A percentile compares a stretch with the other conserved stretches of the same genome.
These are phyloP conservation scores for Lutjanus argentimaculatus DNA, from an alignment of 2,797 vertebrate species.

Conservation along the genomic window DNA sequence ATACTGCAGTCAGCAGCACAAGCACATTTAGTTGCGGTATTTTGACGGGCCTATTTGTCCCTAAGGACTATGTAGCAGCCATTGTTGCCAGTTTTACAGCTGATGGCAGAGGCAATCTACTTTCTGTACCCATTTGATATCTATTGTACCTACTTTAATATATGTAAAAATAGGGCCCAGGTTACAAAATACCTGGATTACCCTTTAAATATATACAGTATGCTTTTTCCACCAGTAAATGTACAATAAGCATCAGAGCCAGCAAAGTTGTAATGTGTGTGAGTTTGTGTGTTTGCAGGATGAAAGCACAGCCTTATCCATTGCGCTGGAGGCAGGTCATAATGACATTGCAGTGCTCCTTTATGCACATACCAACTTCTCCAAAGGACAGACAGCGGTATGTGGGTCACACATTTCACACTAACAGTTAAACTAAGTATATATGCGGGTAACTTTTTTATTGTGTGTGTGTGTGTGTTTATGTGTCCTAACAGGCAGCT, in stretches of 20 bases:
- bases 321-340: conserved; percentile 96
- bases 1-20: too few relatives aligned
- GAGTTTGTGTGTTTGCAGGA: conserved; percentile 85
- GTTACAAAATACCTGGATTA: too few relatives aligned
- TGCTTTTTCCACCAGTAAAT: background rate
- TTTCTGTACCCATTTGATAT: too few relatives aligned
- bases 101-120: too few relatives aligned
- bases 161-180: too few relatives aligned
- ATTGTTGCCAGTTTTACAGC: too few relatives aligned
- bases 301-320: conserved; percentile 95
- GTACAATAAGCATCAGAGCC: background rate
- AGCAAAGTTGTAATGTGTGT: background rate
- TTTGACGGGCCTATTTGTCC: too few relatives aligned
- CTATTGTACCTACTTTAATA: too few relatives aligned
- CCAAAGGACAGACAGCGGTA: conserved; percentile 90
- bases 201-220: background rate
- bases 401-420: conserved; percentile 57
- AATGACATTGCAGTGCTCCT: conserved; percentile 96
- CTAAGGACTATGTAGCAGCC: too few relatives aligned
- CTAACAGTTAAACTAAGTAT: background rate
- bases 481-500: conserved; percentile 83
- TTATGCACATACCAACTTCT: conserved; percentile 96
- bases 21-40: too few relatives aligned
- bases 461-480: conserved; percentile 18
- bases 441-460: background rate